Conservation (phyloP, 2,113 vertebrate species). For the Perognathus longimembris region DNA sequence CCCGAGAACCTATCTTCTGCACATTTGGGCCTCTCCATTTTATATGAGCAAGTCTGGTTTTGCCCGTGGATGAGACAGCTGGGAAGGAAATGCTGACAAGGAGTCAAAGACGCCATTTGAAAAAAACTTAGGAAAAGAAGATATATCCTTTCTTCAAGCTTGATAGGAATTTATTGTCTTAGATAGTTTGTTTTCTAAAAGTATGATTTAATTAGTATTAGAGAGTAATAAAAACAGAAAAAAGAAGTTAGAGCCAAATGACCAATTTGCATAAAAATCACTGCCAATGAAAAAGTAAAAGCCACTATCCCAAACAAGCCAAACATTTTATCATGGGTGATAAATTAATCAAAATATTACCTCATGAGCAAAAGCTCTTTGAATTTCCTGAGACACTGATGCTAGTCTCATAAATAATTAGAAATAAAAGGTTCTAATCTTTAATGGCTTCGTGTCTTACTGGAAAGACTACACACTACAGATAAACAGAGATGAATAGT, state of each 20-base stretch:
- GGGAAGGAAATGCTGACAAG: no score
- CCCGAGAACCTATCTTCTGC: background rate
- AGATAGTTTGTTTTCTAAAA: background rate
- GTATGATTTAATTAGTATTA: no score
- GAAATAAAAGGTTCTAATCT: background rate
- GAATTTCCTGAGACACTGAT: background rate
- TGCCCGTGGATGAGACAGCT: accelerated
- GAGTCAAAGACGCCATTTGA: background rate
- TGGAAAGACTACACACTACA: background rate
- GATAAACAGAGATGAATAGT: background rate
- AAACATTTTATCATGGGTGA: background rate
- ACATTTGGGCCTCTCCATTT: background rate
- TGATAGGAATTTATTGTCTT: background rate
- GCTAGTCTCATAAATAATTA: background rate
- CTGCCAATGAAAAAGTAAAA: background rate
- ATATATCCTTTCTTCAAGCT: background rate
- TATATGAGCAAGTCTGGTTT: background rate
- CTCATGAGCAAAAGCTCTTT: background rate
- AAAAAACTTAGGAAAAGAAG: background rate
- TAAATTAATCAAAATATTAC: background rate
- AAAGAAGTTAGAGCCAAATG: background rate
- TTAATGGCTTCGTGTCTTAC: background rate
- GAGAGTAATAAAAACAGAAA: background rate
- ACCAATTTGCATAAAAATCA: background rate
- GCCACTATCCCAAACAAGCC: background rate